Conservation (phyloP, 1,140 invertebrate genomes). For the Mizuhopecten yessoensis region DNA sequence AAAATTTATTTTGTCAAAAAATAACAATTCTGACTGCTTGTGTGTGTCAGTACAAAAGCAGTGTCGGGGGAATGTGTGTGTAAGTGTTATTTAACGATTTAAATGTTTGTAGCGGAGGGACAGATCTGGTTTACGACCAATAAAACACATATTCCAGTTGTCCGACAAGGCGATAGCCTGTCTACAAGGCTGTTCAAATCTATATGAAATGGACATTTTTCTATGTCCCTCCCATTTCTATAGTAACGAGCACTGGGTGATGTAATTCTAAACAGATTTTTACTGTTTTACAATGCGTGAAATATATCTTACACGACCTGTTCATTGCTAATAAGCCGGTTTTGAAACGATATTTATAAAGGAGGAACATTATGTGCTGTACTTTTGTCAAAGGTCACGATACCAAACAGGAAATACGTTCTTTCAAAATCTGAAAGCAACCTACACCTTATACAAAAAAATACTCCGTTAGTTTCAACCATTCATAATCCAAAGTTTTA, state of each 20-base stretch:
- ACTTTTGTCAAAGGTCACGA: no score
- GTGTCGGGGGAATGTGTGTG: neutral
- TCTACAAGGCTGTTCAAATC: neutral
- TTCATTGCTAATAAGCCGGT: no score
- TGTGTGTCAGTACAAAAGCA: neutral
- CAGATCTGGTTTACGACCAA: neutral
- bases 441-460: no score
- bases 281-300: neutral
- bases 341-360: no score
- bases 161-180: neutral
- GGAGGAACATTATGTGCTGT: no score
- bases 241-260: neutral
- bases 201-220: conserved; percentile 40
- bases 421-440: no score
- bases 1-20: conserved; percentile 30
- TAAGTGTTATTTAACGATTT: conserved; percentile 1
- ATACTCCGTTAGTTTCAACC: no score
- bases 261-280: conserved; percentile 29
- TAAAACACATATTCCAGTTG: conserved; percentile 16
- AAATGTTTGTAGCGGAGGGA: neutral
- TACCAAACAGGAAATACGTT: no score
- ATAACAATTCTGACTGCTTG: neutral
- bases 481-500: no score
- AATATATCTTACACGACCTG: neutral
- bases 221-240: neutral